phyloP scores from a whole-genome alignment of 2,888 invertebrate species.

The Netelia virgata region DNA sequence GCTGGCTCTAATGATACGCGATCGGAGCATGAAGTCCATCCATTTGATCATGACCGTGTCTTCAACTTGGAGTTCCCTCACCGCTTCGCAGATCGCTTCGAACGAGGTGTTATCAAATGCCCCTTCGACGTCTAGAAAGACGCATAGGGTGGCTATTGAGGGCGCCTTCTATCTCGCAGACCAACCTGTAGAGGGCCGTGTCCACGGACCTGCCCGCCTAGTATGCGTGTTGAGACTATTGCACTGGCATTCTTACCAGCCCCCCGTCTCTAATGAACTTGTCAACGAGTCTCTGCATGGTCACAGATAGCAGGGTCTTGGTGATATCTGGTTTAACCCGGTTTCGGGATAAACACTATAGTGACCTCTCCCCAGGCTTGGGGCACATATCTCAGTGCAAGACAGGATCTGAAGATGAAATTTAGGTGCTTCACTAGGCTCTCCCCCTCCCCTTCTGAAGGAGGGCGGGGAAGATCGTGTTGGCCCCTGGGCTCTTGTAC shows the following conservation, averaged over 20 bases:
- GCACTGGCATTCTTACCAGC: conserved; percentile 44
- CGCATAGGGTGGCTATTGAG: conserved; percentile 44
- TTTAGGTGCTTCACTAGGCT: too few relatives aligned
- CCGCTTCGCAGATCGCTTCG: conserved; percentile 12
- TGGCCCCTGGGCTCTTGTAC: too few relatives aligned
- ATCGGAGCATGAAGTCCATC: conserved; percentile 41
- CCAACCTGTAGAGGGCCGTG: conserved; percentile 42
- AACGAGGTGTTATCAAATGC: conserved; percentile 63
- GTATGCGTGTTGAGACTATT: conserved; percentile 65
- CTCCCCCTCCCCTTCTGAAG: too few relatives aligned
- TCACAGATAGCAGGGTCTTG: too few relatives aligned
- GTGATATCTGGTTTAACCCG: too few relatives aligned
- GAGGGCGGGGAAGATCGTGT: too few relatives aligned
- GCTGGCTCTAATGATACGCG: conserved; percentile 12
- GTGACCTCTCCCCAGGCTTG: too few relatives aligned
- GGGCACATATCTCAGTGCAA: too few relatives aligned
- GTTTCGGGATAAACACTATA: too few relatives aligned
- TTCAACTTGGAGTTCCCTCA: conserved; percentile 20
- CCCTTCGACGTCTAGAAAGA: conserved; percentile 67
- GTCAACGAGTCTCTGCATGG: conserved; percentile 70
- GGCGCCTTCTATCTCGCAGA: conserved; percentile 38
- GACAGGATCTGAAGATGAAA: too few relatives aligned
- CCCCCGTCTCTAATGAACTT: conserved; percentile 58
- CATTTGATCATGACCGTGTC: too few relatives aligned
- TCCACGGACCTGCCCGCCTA: conserved; percentile 16